Evolutionary conservation across 30 jellyfish, hydroid and myxozoan species (phyloP).

Genomic region (Chrysaora quinquecirrha): DNA sequence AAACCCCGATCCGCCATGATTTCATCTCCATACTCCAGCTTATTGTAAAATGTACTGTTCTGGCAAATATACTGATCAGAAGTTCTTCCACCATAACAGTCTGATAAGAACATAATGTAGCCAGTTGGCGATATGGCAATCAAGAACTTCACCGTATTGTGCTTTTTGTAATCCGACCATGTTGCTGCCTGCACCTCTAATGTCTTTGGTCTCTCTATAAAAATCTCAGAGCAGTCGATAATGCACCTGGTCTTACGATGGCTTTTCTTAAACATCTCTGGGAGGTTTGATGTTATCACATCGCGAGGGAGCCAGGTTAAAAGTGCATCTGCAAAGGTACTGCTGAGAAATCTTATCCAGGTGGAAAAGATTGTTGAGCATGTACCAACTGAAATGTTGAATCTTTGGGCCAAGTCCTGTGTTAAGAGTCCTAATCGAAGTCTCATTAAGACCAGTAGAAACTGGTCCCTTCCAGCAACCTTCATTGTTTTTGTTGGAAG

Average conservation of each 20-base stretch:
- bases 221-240: constrained; percentile 42
- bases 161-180: constrained; percentile 67
- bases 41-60: constrained; percentile 42
- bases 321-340: constrained; percentile 28
- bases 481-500: background rate
- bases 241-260: constrained; percentile 27
- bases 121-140: constrained; percentile 62
- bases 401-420: constrained; percentile 30
- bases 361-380: constrained; percentile 32
- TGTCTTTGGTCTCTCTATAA: constrained; percentile 54
- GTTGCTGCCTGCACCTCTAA: constrained; percentile 53
- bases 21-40: constrained; percentile 58
- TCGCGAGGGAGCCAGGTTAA: constrained; percentile 21
- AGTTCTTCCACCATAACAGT: constrained; percentile 69
- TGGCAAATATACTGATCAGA: constrained; percentile 42
- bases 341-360: constrained; percentile 25
- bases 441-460: constrained; percentile 9
- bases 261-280: constrained; percentile 11
- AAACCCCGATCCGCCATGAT: constrained; percentile 55
- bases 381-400: constrained; percentile 20
- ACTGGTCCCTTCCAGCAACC: constrained; percentile 16
- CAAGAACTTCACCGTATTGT: constrained; percentile 56
- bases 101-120: constrained; percentile 34
- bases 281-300: constrained; percentile 8
- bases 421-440: constrained; percentile 23